A percentile compares a stretch with the other conserved stretches of the same genome.
Evolutionary conservation across 2,888 invertebrate species (phyloP).

Genomic region (Dendrolimus houi): DNA sequence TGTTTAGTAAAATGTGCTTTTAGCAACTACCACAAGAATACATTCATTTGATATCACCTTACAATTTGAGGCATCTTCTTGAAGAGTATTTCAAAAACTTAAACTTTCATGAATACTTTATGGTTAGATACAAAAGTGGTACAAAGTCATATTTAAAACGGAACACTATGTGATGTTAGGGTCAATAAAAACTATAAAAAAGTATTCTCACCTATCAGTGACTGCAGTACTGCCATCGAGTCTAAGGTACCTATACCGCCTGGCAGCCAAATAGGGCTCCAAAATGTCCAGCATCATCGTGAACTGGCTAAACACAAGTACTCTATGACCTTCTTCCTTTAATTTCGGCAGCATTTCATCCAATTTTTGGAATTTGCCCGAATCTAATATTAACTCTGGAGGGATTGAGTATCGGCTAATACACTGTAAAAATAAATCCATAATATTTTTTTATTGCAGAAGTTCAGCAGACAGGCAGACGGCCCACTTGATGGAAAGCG

Average conservation of each 20-base stretch:
- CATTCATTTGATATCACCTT: too few species aligned
- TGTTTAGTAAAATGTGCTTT: too few species aligned
- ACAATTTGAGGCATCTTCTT: too few species aligned
- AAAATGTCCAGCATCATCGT: conserved; percentile 95
- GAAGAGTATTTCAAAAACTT: too few species aligned
- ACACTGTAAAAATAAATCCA: conserved; percentile 52
- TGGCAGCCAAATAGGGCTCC: conserved; percentile 89
- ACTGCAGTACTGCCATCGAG: conserved; percentile 95
- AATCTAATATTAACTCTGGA: conserved; percentile 82
- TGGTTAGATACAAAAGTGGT: not conserved
- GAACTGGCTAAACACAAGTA: conserved; percentile 97
- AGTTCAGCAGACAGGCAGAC: too few species aligned
- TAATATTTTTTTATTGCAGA: too few species aligned
- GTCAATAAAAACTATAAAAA: not conserved
- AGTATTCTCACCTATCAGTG: conserved; percentile 75
- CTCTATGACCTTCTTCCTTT: conserved; percentile 85
- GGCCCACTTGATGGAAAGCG: too few species aligned
- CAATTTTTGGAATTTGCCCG: conserved; percentile 91
- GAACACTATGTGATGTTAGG: not conserved
- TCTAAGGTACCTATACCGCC: conserved; percentile 84
- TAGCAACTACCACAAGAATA: too few species aligned
- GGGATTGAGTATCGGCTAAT: conserved; percentile 79
- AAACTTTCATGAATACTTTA: not conserved
- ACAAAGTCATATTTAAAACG: not conserved
- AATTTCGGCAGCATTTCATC: conserved; percentile 86